phyloP scores from a whole-genome alignment of 2,888 invertebrate species.

The Meandrusa payeni region DNA sequence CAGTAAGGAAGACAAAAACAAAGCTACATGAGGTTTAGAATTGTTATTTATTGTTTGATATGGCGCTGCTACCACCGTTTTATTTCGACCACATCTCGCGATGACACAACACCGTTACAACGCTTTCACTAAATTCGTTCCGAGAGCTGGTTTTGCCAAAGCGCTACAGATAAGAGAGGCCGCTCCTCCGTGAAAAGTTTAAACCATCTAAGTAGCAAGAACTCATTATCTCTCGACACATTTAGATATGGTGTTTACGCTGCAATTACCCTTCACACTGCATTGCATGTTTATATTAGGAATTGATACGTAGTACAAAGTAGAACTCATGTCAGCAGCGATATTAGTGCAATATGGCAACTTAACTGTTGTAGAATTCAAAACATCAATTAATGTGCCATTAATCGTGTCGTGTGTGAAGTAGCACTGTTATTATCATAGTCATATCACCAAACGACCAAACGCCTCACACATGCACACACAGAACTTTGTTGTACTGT shows the following conservation, averaged over 20 bases:
- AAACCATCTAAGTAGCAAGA: constrained; percentile 10
- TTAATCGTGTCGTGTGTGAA: too few relatives aligned
- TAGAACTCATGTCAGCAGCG: too few relatives aligned
- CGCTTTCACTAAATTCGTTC: constrained; percentile 46
- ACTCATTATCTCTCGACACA: constrained; percentile 3
- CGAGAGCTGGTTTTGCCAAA: constrained; percentile 14
- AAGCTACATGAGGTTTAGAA: constrained; percentile 31
- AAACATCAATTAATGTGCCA: too few relatives aligned
- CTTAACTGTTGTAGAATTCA: too few relatives aligned
- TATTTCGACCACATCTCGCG: constrained; percentile 35
- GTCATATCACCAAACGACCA: too few relatives aligned
- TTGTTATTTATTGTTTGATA: too few relatives aligned
- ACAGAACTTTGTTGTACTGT: too few relatives aligned
- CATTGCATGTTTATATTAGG: too few relatives aligned
- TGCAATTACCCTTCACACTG: not conserved
- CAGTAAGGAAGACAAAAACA: constrained; percentile 36
- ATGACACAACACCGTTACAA: constrained; percentile 39
- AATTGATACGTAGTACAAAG: too few relatives aligned
- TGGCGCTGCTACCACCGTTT: constrained; percentile 14
- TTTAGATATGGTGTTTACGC: not conserved
- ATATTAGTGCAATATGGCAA: too few relatives aligned
- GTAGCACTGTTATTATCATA: too few relatives aligned
- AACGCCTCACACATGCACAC: too few relatives aligned
- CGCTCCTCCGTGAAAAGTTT: constrained; percentile 31
- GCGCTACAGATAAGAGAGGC: not conserved